Conservation (phyloP, 2,888 invertebrate species). For the Rhaphigaster nebulosa region DNA sequence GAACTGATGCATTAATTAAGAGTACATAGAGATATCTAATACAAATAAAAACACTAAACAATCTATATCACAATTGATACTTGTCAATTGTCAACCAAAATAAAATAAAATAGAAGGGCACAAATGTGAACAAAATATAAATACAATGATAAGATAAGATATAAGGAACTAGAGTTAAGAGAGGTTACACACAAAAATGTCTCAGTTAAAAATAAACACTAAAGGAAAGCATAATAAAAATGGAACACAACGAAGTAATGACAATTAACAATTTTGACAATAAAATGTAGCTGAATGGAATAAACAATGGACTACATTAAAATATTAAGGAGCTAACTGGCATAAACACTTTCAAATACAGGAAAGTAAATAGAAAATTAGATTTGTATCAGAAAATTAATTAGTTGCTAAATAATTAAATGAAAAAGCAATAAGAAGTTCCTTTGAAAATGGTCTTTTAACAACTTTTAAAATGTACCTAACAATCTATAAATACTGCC, state of each 20-base stretch:
- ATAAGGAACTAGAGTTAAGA: neutral
- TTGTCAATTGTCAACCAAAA: neutral
- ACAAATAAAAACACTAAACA: neutral
- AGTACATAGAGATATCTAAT: neutral
- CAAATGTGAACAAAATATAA: neutral
- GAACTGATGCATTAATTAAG: neutral
- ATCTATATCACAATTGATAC: too few species aligned
- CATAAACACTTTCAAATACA: neutral
- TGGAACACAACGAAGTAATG: neutral
- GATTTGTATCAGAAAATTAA: neutral
- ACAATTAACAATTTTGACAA: neutral
- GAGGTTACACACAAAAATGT: neutral
- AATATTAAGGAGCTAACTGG: neutral
- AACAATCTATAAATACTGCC: neutral
- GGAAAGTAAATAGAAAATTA: neutral
- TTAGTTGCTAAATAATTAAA: neutral
- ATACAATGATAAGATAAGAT: conserved; percentile 13
- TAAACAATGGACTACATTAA: neutral
- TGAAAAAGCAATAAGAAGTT: neutral
- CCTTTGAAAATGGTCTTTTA: neutral
- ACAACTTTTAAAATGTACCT: neutral
- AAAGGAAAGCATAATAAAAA: neutral
- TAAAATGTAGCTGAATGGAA: neutral
- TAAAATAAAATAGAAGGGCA: neutral
- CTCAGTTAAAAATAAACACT: conserved; percentile 12